These are phyloP conservation scores for Drosophila prosaltans DNA, from an alignment of 1,140 invertebrate genomes.

Conservation along the genomic window DNA sequence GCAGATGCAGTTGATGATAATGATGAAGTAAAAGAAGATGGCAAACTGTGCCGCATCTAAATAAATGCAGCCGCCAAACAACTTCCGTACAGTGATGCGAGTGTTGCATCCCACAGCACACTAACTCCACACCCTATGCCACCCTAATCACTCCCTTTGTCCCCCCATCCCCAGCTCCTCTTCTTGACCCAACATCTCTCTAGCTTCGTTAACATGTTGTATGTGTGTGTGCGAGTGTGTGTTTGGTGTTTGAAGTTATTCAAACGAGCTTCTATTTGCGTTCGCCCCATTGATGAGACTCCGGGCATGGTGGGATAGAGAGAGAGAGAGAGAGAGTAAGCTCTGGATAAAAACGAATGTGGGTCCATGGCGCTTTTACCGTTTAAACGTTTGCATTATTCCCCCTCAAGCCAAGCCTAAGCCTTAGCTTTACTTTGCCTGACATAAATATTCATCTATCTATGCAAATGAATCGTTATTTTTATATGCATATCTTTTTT, in stretches of 20 bases:
- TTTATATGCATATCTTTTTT: neutral
- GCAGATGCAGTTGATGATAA: neutral
- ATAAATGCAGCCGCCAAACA: slow-evolving; percentile 14
- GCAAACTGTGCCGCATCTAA: slow-evolving; percentile 11
- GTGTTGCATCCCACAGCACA: slow-evolving; percentile 2
- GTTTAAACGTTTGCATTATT: slow-evolving; percentile 9
- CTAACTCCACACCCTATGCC: neutral
- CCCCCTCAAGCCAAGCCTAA: neutral
- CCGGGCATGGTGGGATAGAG: neutral
- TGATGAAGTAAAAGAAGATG: neutral
- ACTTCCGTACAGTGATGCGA: slow-evolving; percentile 3
- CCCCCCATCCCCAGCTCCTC: neutral
- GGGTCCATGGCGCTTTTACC: slow-evolving; percentile 16
- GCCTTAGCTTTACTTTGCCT: neutral
- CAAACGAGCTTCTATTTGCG: slow-evolving; percentile 23
- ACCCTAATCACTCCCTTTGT: neutral
- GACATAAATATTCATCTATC: slow-evolving; percentile 23
- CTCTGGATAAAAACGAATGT: neutral
- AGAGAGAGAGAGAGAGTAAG: neutral
- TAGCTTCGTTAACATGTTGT: slow-evolving; percentile 16
- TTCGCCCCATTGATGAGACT: slow-evolving; percentile 19
- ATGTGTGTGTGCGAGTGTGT: neutral
- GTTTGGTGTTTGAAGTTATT: slow-evolving; percentile 15
- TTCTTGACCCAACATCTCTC: neutral
- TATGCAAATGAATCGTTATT: slow-evolving; percentile 22